Evolutionary conservation across 2,797 vertebrate species (phyloP).

Genomic region (Sciurus vulgaris): DNA sequence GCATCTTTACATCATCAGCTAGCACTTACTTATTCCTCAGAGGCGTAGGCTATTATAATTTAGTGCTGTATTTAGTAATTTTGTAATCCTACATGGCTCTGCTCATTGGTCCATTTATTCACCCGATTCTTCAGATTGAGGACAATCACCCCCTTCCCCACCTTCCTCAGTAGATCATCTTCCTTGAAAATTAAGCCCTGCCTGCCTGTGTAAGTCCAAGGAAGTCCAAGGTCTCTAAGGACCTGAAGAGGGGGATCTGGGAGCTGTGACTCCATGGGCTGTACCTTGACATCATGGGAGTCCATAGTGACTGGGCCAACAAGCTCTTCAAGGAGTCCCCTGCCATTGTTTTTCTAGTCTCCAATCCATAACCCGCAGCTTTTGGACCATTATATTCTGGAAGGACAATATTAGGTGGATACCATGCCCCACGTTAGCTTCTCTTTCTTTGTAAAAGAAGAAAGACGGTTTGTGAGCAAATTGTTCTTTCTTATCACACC

Average conservation of each 20-base stretch:
- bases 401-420: not conserved
- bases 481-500: not conserved
- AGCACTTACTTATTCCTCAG: not conserved
- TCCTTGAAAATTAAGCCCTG: not conserved
- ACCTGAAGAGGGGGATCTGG: not conserved
- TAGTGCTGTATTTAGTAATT: not conserved
- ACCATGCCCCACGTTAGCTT: not conserved
- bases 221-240: not conserved
- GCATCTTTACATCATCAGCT: not conserved
- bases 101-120: not conserved
- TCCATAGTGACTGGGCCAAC: not conserved
- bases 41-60: not conserved
- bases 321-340: not conserved
- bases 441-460: not conserved
- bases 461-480: not conserved
- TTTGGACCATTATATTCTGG: not conserved
- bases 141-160: not conserved
- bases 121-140: not conserved
- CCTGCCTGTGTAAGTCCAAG: not conserved
- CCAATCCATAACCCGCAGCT: not conserved
- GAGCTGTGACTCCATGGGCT: not conserved
- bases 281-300: not conserved
- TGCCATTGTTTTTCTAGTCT: not conserved
- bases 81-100: not conserved
- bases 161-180: not conserved